Evolutionary conservation across 2,888 invertebrate species (phyloP).

Genomic region (Chrysina gloriosa): DNA sequence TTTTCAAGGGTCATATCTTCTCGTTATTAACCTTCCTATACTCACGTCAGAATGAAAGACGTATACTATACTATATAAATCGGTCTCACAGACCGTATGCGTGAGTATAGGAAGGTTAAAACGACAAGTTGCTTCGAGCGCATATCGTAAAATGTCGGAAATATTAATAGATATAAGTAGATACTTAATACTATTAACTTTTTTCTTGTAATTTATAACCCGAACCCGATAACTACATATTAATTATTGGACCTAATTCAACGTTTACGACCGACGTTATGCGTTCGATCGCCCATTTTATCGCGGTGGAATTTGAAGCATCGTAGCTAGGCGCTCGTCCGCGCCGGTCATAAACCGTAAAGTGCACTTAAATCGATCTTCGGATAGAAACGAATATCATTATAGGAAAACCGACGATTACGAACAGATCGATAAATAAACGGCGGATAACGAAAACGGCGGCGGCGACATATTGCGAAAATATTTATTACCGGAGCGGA

Average conservation of each 20-base stretch:
- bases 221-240: conserved; percentile 4
- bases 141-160: no score
- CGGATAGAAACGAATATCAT: background rate
- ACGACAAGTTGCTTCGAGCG: no score
- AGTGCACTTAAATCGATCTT: conserved; percentile 24
- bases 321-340: background rate
- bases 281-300: background rate
- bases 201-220: background rate
- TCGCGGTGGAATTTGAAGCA: background rate
- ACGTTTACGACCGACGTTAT: background rate
- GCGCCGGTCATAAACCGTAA: conserved; percentile 5
- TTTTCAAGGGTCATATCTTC: no score
- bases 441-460: background rate
- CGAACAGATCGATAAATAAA: background rate
- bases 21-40: no score
- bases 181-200: background rate
- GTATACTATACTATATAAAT: no score
- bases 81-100: no score
- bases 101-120: no score
- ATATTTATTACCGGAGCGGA: background rate
- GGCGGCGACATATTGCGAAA: background rate
- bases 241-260: conserved; percentile 6
- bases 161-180: no score
- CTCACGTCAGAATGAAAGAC: no score
- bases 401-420: background rate